phyloP scores from a whole-genome alignment of 2,113 vertebrate species.

The Lipophrys pholis region DNA sequence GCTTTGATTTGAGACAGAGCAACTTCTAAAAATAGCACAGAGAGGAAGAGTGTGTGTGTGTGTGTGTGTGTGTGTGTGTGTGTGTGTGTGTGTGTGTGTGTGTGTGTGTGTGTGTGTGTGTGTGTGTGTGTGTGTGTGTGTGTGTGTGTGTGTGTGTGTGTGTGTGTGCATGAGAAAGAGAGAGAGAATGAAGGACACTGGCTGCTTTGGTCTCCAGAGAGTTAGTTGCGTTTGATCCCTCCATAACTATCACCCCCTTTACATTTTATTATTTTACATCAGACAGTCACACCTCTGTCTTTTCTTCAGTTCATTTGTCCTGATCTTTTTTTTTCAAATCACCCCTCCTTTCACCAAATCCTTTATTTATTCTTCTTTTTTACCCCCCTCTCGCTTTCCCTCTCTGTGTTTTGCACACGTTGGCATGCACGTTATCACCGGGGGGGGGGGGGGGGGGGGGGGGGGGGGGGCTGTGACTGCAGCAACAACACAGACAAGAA shows the following conservation, averaged over 20 bases:
- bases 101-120: no score
- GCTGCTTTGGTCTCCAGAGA: conserved; percentile 62
- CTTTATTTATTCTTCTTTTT: neutral
- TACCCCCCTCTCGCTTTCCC: conserved; percentile 6
- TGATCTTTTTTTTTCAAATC: conserved; percentile 30
- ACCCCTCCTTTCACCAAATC: conserved; percentile 20
- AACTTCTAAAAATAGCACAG: conserved; percentile 80
- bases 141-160: neutral
- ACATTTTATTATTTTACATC: conserved; percentile 41
- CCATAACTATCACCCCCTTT: conserved; percentile 19
- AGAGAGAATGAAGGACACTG: conserved; percentile 43
- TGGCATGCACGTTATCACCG: conserved; percentile 41
- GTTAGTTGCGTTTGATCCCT: conserved; percentile 57
- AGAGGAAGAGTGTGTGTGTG: conserved; percentile 29
- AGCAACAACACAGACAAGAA: conserved; percentile 59
- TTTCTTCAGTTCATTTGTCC: conserved; percentile 53
- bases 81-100: no score
- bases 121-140: neutral
- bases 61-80: no score
- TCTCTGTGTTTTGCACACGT: conserved; percentile 48
- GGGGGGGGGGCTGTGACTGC: conserved; percentile 42
- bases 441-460: conserved; percentile 8
- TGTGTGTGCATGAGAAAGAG: neutral
- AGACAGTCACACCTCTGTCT: conserved; percentile 50
- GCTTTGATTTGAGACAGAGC: conserved; percentile 73